Evolutionary conservation across 2,797 vertebrate species (phyloP).

Genomic region (Xiphophorus birchmanni): DNA sequence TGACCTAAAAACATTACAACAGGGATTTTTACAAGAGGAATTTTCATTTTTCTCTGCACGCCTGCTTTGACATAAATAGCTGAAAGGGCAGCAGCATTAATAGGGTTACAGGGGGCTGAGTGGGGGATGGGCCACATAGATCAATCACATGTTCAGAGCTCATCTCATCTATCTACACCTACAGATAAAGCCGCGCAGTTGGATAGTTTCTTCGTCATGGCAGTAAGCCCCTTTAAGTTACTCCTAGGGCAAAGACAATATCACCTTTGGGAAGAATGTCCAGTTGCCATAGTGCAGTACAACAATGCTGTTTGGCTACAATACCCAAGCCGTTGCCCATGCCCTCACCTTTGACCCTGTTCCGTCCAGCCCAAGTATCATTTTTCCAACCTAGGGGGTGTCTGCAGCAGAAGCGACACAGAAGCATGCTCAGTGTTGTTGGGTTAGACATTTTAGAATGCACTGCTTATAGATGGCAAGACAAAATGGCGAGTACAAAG

Average conservation of each 20-base stretch:
- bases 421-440: constrained; percentile 52
- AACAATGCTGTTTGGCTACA: constrained; percentile 78
- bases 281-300: constrained; percentile 77
- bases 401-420: constrained; percentile 56
- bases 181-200: constrained; percentile 70
- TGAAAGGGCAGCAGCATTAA: constrained; percentile 59
- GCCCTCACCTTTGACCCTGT: constrained; percentile 72
- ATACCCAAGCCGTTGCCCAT: constrained; percentile 65
- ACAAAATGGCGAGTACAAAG: constrained; percentile 77
- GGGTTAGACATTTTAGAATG: constrained; percentile 73
- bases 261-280: constrained; percentile 79
- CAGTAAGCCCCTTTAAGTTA: constrained; percentile 69
- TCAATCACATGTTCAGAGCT: constrained; percentile 77
- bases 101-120: constrained; percentile 44
- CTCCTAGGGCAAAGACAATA: constrained; percentile 75
- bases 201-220: constrained; percentile 68
- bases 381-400: constrained; percentile 69
- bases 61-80: constrained; percentile 64
- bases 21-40: background rate
- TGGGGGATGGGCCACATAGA: constrained; percentile 72
- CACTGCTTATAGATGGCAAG: constrained; percentile 56
- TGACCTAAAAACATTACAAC: constrained; percentile 25
- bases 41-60: constrained; percentile 40
- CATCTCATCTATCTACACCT: constrained; percentile 75
- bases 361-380: constrained; percentile 69